A percentile compares a stretch with the other conserved stretches of the same genome.
Conservation (phyloP, 2,888 invertebrate genomes). For the Leptinotarsa haldemani region DNA sequence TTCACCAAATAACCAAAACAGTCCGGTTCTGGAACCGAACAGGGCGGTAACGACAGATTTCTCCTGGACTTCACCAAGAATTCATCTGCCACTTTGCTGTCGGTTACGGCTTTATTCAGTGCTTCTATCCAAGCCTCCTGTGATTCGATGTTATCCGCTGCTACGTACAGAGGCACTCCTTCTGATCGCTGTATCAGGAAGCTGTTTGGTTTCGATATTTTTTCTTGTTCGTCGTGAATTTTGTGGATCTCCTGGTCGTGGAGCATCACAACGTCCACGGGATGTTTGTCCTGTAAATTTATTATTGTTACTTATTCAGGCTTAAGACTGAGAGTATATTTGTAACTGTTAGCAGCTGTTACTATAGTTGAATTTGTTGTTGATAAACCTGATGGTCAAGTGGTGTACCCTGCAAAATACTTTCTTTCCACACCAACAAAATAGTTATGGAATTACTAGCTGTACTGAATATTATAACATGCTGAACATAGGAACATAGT, state of each 20-base stretch:
- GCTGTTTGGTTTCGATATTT: slow-evolving; percentile 72
- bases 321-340: neutral
- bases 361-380: too few species aligned
- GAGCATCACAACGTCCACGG: slow-evolving; percentile 89
- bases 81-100: slow-evolving; percentile 66
- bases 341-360: neutral
- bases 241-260: slow-evolving; percentile 81
- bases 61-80: slow-evolving; percentile 83
- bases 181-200: slow-evolving; percentile 79
- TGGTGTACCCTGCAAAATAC: too few species aligned
- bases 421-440: too few species aligned
- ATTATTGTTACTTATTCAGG: neutral
- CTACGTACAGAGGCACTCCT: slow-evolving; percentile 80
- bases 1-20: slow-evolving; percentile 94
- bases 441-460: too few species aligned
- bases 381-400: too few species aligned
- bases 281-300: slow-evolving; percentile 79
- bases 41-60: slow-evolving; percentile 84
- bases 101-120: slow-evolving; percentile 81
- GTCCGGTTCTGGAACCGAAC: slow-evolving; percentile 84
- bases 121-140: slow-evolving; percentile 68
- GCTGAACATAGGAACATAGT: too few species aligned
- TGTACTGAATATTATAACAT: too few species aligned
- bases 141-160: slow-evolving; percentile 81
- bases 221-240: slow-evolving; percentile 71